Percentiles rank a stretch among this genome's conserved stretches.
Conservation (phyloP, 2,113 vertebrate genomes). For the Cavia porcellus region DNA sequence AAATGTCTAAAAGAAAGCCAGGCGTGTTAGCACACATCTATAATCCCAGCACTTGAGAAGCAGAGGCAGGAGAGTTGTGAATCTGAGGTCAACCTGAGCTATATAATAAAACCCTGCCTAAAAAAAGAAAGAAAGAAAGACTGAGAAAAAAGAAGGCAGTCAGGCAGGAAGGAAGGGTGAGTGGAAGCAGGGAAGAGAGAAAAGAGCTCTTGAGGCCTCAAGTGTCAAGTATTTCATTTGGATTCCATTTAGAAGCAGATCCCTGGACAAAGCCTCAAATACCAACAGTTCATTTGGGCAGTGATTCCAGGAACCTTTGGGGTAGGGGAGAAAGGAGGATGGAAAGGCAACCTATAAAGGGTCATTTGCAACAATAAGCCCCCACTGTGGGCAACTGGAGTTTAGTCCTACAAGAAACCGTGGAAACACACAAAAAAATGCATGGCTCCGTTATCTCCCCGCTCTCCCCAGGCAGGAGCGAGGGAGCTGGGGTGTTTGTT, state of each 20-base stretch:
- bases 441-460: neutral
- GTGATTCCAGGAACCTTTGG: neutral
- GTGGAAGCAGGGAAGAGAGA: neutral
- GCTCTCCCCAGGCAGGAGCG: neutral
- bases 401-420: neutral
- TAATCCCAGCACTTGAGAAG: neutral
- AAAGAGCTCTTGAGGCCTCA: neutral
- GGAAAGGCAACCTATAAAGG: neutral
- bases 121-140: neutral
- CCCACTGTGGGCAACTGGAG: neutral
- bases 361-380: neutral
- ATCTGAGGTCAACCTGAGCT: neutral
- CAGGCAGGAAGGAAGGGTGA: neutral
- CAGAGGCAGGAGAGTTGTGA: neutral
- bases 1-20: neutral
- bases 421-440: neutral
- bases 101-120: neutral
- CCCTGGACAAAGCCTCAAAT: neutral
- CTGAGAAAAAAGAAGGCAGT: too few species aligned
- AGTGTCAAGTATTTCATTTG: neutral
- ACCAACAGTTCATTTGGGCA: neutral
- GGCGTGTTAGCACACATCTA: neutral
- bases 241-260: neutral
- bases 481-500: neutral
- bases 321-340: neutral